Percentiles rank a stretch among this genome's conserved stretches.
Conservation (phyloP, 2,797 vertebrate species). For the Microctenopoma lineatum region DNA sequence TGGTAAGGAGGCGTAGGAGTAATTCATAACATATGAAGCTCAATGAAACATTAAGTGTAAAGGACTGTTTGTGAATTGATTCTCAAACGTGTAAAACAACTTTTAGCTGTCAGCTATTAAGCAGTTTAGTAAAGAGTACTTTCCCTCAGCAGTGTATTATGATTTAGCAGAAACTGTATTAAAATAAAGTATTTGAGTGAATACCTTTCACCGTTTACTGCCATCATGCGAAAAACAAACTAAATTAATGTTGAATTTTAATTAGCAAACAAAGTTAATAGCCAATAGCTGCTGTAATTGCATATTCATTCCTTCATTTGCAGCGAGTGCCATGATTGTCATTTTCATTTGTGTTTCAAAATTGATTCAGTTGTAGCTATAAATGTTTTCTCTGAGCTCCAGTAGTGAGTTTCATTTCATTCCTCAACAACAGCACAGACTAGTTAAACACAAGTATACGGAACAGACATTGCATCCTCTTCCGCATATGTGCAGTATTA, state of each 20-base stretch:
- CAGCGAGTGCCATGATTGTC: slow-evolving; percentile 13
- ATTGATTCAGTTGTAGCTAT: slow-evolving; percentile 11
- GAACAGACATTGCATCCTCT: slow-evolving; percentile 5
- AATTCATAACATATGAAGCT: too few relatives aligned
- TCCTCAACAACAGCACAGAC: slow-evolving; percentile 11
- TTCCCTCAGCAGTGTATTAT: neutral
- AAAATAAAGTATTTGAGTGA: neutral
- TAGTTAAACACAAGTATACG: slow-evolving; percentile 11
- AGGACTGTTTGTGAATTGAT: too few relatives aligned
- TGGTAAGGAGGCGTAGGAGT: too few relatives aligned
- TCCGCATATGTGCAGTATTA: slow-evolving; percentile 14
- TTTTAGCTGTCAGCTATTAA: too few relatives aligned
- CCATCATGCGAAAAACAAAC: neutral
- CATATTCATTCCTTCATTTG: slow-evolving; percentile 20
- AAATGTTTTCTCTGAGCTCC: slow-evolving; percentile 20
- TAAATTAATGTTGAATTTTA: slow-evolving; percentile 14
- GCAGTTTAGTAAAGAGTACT: neutral
- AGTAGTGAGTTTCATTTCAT: slow-evolving; percentile 15
- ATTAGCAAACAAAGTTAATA: slow-evolving; percentile 15
- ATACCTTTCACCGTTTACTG: neutral
- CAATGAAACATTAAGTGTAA: too few relatives aligned
- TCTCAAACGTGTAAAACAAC: too few relatives aligned
- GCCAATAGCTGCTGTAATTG: neutral
- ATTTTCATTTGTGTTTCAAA: slow-evolving; percentile 24
- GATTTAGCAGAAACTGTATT: neutral